Base-by-base conservation (phyloP, 1,140 invertebrate genomes). In the Drosophila sucinea region DNA sequence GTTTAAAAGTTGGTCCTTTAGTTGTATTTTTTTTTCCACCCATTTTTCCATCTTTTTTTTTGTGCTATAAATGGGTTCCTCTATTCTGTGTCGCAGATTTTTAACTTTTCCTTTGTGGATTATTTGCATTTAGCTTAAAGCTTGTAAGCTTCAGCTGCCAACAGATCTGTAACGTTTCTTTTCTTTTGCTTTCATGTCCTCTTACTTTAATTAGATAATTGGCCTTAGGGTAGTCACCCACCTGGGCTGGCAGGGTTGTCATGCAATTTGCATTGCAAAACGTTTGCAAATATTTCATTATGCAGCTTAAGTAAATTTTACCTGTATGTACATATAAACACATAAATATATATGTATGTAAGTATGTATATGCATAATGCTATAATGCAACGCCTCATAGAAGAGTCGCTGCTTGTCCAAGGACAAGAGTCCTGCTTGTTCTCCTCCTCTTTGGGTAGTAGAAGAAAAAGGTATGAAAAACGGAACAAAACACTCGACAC, bases 251-350 rank as follows among this genome's bases (percentile, higher is more conserved):
- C 65, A 56, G 67, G 60, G 78, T 51, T 51, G 44, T 51, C 44
- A 51, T 51, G 44, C 44, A 74, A 82, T 86, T 86, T 87, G 82
- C 79, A 86, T 73, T 86, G 82, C 83, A 71, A 86, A 87, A 80
- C 79, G 87, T 81, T 86, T 73, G 83, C 83, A 87, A 86, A 86
- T 76, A 87, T 86, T 86, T 82, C 79, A 87, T 86, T 86, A 83
- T 87, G 67, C 79, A 82, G 76, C 79, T 82, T 77, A 56, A 10
- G 27, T 1, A 23, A 2, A 25, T 17, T 17, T 17, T 17, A 0
- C 17, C 17, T 17, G 17, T 25, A 33, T 33, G 32, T 33, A 5
- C 5, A 33, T 33, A 5, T 33, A 33, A 33, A 33, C 32, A 78
- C 62, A 41, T 41, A 75, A 55, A 68, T 68, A 81, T 69, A 54